phyloP scores from a whole-genome alignment of 1,140 invertebrate genomes.

The Drosophila sturtevanti region DNA sequence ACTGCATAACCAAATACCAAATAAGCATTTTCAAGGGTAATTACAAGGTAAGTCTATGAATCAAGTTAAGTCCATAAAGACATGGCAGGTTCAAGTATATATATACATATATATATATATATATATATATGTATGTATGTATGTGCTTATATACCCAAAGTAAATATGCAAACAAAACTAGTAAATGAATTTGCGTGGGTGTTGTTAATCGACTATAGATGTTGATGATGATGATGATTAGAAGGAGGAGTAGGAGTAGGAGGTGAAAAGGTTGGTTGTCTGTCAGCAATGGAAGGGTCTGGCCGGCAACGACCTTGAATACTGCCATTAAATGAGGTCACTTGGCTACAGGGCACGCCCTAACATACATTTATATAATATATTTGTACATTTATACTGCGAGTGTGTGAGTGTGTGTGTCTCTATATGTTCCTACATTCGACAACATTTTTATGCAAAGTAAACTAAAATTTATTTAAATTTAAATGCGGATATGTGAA shows the following conservation, averaged over 20 bases:
- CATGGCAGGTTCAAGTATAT: slow-evolving; percentile 7
- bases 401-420: slow-evolving; percentile 6
- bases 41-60: slow-evolving; percentile 26
- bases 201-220: slow-evolving; percentile 48
- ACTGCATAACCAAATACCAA: slow-evolving; percentile 23
- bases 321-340: slow-evolving; percentile 52
- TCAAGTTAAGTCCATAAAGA: background rate
- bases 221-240: background rate
- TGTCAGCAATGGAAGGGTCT: background rate
- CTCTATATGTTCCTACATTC: background rate
- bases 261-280: background rate
- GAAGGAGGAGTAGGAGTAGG: background rate
- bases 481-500: too few species aligned
- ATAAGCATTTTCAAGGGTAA: slow-evolving; percentile 43
- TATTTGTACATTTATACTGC: background rate
- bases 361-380: slow-evolving; percentile 4
- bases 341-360: slow-evolving; percentile 56
- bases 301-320: slow-evolving; percentile 60
- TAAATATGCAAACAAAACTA: slow-evolving; percentile 27
- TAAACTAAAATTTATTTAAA: background rate
- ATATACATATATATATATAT: background rate
- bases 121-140: background rate
- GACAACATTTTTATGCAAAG: background rate
- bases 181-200: slow-evolving; percentile 33
- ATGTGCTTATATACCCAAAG: background rate